Evolutionary conservation across 2,888 invertebrate species (phyloP).

Genomic region (Oxystoma pomonae): DNA sequence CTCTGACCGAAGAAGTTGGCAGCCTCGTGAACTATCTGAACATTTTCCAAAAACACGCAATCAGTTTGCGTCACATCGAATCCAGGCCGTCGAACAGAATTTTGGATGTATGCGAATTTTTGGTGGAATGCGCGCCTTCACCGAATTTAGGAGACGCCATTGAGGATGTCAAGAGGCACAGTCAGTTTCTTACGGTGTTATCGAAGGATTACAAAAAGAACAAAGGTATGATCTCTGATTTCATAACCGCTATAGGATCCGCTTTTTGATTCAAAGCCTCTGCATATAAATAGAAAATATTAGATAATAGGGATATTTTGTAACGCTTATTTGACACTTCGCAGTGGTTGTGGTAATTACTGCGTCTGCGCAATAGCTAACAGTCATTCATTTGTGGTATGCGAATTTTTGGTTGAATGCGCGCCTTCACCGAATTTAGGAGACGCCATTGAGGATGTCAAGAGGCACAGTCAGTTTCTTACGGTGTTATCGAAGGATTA

Average conservation of each 20-base stretch:
- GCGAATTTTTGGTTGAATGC: not conserved
- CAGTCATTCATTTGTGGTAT: too few relatives aligned
- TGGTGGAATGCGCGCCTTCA: not conserved
- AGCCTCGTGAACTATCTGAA: not conserved
- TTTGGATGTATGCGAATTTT: not conserved
- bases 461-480: not conserved
- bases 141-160: not conserved
- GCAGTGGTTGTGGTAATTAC: too few relatives aligned
- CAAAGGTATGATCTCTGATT: not conserved
- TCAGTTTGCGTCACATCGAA: not conserved
- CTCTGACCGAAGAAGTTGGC: not conserved
- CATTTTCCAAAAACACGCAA: not conserved
- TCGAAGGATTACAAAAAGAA: not conserved
- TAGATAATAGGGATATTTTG: too few relatives aligned
- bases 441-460: not conserved
- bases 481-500: not conserved
- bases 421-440: not conserved
- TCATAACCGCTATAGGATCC: too few relatives aligned
- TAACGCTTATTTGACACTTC: too few relatives aligned
- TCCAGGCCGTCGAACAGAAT: not conserved
- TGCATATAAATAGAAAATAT: too few relatives aligned
- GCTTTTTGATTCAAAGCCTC: too few relatives aligned
- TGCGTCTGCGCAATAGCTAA: too few relatives aligned
- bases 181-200: not conserved
- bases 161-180: not conserved